Percentiles rank a stretch among this genome's conserved stretches.
These are phyloP conservation scores for Cygnus buccinator DNA, from an alignment of 2,113 vertebrate genomes.

Conservation along the genomic window DNA sequence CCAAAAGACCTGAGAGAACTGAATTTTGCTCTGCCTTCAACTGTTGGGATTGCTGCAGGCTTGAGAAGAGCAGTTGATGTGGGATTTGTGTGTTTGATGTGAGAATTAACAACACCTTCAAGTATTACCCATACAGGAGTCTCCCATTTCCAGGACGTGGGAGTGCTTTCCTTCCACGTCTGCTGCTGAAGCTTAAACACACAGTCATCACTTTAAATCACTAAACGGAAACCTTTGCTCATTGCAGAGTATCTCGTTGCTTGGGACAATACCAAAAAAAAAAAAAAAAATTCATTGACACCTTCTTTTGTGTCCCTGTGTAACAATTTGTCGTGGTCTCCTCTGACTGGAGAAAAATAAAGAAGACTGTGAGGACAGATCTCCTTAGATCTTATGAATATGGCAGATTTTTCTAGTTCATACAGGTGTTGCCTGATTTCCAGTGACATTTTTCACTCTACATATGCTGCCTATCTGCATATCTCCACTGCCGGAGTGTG, in stretches of 20 bases:
- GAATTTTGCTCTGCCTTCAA: background rate
- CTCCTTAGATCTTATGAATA: background rate
- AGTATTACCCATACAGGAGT: background rate
- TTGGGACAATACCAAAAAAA: background rate
- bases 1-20: background rate
- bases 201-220: background rate
- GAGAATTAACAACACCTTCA: background rate
- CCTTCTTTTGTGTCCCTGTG: background rate
- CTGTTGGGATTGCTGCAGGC: background rate
- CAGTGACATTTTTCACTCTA: background rate
- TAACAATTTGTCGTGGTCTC: background rate
- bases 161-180: background rate
- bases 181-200: background rate
- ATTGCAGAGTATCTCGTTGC: accelerated
- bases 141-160: background rate
- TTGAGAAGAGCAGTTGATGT: background rate
- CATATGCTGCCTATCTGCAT: background rate
- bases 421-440: background rate
- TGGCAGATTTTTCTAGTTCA: background rate
- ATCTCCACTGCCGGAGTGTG: background rate
- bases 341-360: background rate
- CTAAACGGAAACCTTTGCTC: background rate
- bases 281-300: background rate
- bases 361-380: background rate
- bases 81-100: background rate